A percentile compares a stretch with the other conserved stretches of the same genome.
Evolutionary conservation across 1,140 invertebrate species (phyloP).

Genomic region (Nephila pilipes): DNA sequence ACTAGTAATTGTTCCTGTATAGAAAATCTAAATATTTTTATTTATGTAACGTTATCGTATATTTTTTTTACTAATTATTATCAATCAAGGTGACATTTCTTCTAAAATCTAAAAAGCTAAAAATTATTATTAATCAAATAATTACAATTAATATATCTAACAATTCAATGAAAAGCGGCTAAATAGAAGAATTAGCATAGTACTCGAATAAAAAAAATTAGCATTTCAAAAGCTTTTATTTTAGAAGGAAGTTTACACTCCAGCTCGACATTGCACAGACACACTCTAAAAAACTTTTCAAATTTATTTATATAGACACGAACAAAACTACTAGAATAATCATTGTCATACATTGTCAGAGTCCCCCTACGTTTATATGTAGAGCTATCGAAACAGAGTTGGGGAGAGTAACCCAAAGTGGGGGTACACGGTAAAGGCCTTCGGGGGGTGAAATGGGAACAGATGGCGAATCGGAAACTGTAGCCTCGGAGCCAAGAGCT

Average conservation of each 20-base stretch:
- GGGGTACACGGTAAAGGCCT: neutral
- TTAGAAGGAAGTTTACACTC: neutral
- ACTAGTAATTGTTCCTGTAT: too few species aligned
- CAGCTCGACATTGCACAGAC: neutral
- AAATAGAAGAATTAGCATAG: too few species aligned
- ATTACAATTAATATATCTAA: too few species aligned
- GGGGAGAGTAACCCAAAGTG: constrained; percentile 37
- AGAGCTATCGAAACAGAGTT: neutral
- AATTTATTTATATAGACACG: neutral
- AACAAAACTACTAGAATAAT: constrained; percentile 22
- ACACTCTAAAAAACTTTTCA: neutral
- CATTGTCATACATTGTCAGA: neutral
- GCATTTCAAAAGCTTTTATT: too few species aligned
- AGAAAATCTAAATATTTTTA: too few species aligned
- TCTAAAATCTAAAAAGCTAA: too few species aligned
- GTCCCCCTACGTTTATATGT: neutral
- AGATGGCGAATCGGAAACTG: constrained; percentile 71
- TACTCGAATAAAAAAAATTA: too few species aligned
- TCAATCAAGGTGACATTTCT: too few species aligned
- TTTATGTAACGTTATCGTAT: too few species aligned
- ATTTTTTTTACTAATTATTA: too few species aligned
- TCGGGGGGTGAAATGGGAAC: constrained; percentile 69
- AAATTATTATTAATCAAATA: too few species aligned
- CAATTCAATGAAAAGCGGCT: too few species aligned
- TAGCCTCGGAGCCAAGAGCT: constrained; percentile 66